These are phyloP conservation scores for Alca torda DNA, from an alignment of 2,797 vertebrate species.

Conservation along the genomic window DNA sequence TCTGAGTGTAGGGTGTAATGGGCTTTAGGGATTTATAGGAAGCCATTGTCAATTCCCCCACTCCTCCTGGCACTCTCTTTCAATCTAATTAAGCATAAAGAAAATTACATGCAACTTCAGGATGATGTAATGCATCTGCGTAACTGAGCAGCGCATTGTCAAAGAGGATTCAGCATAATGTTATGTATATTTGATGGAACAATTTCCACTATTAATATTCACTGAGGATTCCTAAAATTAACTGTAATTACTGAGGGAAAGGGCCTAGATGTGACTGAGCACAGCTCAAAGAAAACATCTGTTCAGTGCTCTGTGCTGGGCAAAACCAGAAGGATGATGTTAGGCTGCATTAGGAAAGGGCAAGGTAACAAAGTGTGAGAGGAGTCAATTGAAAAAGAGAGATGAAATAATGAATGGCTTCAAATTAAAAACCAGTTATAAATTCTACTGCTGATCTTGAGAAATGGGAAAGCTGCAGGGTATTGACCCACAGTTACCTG, in stretches of 20 bases:
- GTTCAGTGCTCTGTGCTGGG: background rate
- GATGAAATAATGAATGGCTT: slow-evolving; percentile 7
- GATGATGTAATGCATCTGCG: slow-evolving; percentile 37
- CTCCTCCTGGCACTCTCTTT: background rate
- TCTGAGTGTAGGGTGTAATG: background rate
- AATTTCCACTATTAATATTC: slow-evolving; percentile 57
- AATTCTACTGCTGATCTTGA: background rate
- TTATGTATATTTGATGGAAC: slow-evolving; percentile 41
- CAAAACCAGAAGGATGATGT: background rate
- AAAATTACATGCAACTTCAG: slow-evolving; percentile 18
- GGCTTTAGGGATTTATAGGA: background rate
- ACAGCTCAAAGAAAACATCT: slow-evolving; percentile 58
- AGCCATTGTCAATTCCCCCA: background rate
- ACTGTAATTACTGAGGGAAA: slow-evolving; percentile 47
- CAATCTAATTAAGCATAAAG: slow-evolving; percentile 33
- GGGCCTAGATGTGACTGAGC: slow-evolving; percentile 13
- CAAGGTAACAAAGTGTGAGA: slow-evolving; percentile 19
- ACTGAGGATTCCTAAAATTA: slow-evolving; percentile 61
- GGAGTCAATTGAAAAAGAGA: background rate
- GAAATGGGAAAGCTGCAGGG: background rate
- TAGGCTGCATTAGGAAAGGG: background rate
- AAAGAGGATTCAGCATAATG: background rate
- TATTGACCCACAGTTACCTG: background rate
- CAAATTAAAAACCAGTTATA: background rate
- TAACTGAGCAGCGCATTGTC: slow-evolving; percentile 13